phyloP scores from a whole-genome alignment of 2,797 vertebrate species.

The Caiman crocodilus region DNA sequence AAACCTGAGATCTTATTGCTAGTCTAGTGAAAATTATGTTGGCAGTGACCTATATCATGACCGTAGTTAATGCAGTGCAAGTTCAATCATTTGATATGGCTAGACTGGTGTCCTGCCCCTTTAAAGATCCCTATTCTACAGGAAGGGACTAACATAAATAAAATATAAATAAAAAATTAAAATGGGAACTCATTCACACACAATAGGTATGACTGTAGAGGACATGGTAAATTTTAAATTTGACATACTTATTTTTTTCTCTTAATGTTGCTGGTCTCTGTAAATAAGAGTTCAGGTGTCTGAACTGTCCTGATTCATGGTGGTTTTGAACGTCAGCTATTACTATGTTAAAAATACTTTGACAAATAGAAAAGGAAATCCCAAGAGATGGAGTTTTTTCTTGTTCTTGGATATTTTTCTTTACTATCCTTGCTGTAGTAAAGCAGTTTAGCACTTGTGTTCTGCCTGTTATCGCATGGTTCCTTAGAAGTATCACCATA shows the following conservation, averaged over 20 bases:
- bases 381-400: background rate
- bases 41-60: conserved; percentile 54
- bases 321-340: background rate
- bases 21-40: conserved; percentile 58
- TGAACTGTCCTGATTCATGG: background rate
- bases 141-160: background rate
- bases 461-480: background rate
- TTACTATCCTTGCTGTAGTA: background rate
- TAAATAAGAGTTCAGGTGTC: background rate
- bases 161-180: background rate
- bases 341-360: background rate
- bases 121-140: background rate
- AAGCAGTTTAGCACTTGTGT: background rate
- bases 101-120: background rate
- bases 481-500: background rate
- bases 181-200: background rate
- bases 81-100: conserved; percentile 44
- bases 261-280: background rate
- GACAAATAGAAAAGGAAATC: background rate
- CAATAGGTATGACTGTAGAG: background rate
- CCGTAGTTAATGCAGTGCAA: conserved; percentile 51
- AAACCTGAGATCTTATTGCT: conserved; percentile 51
- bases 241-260: background rate
- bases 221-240: background rate
- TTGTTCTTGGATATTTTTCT: background rate